Conservation (phyloP, 2,797 vertebrate species). For the Myripristis murdjan region DNA sequence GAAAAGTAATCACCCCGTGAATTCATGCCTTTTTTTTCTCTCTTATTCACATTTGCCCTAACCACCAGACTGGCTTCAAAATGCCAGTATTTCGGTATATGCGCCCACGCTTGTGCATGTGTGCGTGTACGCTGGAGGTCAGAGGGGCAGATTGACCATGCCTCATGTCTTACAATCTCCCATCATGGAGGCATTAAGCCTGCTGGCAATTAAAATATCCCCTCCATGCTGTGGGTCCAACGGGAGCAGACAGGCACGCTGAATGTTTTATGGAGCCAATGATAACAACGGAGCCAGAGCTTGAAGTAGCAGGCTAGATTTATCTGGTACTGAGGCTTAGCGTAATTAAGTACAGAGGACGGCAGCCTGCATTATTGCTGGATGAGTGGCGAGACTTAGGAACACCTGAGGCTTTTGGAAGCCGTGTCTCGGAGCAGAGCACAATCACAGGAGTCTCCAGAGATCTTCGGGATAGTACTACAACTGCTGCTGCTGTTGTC, state of each 20-base stretch:
- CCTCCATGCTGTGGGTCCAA: constrained; percentile 36
- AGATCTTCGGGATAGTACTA: constrained; percentile 21
- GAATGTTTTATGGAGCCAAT: constrained; percentile 65
- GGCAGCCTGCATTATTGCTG: constrained; percentile 64
- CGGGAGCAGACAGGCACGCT: constrained; percentile 38
- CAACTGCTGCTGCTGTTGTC: constrained; percentile 33
- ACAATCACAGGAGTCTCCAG: constrained; percentile 49
- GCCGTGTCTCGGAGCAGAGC: constrained; percentile 19
- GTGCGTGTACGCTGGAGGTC: constrained; percentile 13
- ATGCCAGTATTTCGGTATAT: not conserved
- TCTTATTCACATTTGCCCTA: not conserved
- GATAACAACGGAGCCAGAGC: constrained; percentile 43
- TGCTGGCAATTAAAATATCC: constrained; percentile 43
- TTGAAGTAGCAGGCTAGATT: constrained; percentile 60
- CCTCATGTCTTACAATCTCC: constrained; percentile 34
- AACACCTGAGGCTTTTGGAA: constrained; percentile 79
- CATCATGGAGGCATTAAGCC: constrained; percentile 47
- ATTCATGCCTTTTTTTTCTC: constrained; percentile 9
- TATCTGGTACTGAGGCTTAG: constrained; percentile 54
- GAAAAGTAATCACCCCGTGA: constrained; percentile 21
- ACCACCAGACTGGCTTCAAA: not conserved
- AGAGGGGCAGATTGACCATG: constrained; percentile 10
- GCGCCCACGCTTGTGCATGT: constrained; percentile 5
- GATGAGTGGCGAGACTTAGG: constrained; percentile 64
- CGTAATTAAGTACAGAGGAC: constrained; percentile 70